These are phyloP conservation scores for Xenopus laevis DNA, from an alignment of 2,113 vertebrate genomes.

Conservation along the genomic window DNA sequence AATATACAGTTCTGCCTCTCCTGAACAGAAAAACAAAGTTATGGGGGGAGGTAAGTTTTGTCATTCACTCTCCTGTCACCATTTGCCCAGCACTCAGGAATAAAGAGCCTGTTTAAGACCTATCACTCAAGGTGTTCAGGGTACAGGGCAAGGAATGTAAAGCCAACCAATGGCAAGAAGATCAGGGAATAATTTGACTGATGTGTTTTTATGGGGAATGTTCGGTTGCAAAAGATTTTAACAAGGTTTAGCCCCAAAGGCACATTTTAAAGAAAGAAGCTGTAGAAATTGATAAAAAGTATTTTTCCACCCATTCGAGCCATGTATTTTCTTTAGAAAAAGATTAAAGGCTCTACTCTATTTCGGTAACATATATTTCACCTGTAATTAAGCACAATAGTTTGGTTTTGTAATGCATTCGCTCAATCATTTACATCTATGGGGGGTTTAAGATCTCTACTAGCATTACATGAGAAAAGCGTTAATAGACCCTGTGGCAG, in stretches of 20 bases:
- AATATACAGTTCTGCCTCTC: constrained; percentile 27
- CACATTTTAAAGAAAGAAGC: constrained; percentile 26
- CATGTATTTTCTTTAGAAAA: constrained; percentile 32
- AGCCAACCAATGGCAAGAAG: constrained; percentile 21
- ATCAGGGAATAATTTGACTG: constrained; percentile 33
- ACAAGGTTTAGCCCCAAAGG: constrained; percentile 34
- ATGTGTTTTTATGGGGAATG: constrained; percentile 45
- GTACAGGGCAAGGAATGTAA: constrained; percentile 35
- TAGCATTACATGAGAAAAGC: background rate
- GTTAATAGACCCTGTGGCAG: constrained; percentile 1
- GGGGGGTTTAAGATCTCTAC: background rate
- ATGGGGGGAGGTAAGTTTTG: constrained; percentile 7
- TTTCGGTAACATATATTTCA: constrained; percentile 32
- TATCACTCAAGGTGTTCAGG: constrained; percentile 33
- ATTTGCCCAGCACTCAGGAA: constrained; percentile 27
- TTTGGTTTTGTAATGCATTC: constrained; percentile 28
- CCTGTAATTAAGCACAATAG: constrained; percentile 30
- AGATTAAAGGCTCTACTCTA: constrained; percentile 34
- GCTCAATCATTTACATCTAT: background rate
- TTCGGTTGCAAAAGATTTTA: constrained; percentile 43
- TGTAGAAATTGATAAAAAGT: constrained; percentile 2
- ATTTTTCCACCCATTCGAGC: constrained; percentile 18
- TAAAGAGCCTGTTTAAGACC: constrained; percentile 34
- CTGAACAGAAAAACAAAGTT: constrained; percentile 23
- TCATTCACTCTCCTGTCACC: constrained; percentile 24